These are phyloP conservation scores for Euura lappo DNA, from an alignment of 1,140 invertebrate species.

Conservation along the genomic window DNA sequence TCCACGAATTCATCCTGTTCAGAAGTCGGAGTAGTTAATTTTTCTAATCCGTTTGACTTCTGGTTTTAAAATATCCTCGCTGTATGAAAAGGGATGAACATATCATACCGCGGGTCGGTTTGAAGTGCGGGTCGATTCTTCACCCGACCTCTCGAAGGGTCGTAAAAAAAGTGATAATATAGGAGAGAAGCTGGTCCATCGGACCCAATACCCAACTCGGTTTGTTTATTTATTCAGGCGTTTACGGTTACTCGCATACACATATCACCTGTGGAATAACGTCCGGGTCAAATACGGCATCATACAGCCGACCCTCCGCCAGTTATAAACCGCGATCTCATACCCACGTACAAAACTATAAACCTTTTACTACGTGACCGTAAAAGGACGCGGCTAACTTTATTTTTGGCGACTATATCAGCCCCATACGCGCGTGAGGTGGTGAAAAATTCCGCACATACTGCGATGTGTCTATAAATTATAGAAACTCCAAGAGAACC, in stretches of 20 bases:
- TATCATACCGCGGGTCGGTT: too few relatives aligned
- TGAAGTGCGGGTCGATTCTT: too few relatives aligned
- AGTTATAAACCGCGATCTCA: background rate
- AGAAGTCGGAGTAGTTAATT: too few relatives aligned
- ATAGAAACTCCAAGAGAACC: constrained; percentile 44
- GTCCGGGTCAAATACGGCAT: background rate
- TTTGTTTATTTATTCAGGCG: background rate
- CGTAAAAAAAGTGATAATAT: background rate
- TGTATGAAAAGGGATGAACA: too few relatives aligned
- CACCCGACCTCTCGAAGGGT: background rate
- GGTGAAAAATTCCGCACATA: background rate
- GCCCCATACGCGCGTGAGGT: background rate
- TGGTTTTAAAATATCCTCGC: too few relatives aligned
- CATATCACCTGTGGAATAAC: background rate
- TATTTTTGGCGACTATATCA: background rate
- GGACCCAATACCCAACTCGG: background rate
- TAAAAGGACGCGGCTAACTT: background rate
- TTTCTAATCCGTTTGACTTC: too few relatives aligned
- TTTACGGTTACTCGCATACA: background rate
- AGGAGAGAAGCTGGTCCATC: too few relatives aligned
- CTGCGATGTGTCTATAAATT: constrained; percentile 43
- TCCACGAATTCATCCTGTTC: too few relatives aligned
- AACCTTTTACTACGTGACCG: constrained; percentile 2
- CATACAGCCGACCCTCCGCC: too few relatives aligned
- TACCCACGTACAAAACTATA: background rate